These are phyloP conservation scores for Heteropelma amictum DNA, from an alignment of 2,888 invertebrate genomes.

Conservation along the genomic window DNA sequence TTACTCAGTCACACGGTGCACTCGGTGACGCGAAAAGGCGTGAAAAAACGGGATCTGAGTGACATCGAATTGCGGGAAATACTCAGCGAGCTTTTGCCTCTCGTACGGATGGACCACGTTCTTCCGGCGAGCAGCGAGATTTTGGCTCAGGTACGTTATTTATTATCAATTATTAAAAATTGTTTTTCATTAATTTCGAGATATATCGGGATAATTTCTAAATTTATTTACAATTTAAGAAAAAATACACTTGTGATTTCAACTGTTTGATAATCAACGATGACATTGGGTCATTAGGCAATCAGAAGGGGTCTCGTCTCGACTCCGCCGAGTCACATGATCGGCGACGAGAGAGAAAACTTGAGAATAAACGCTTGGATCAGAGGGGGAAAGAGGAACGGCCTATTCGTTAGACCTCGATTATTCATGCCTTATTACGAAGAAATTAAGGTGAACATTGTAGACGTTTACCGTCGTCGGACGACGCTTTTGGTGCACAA, in stretches of 20 bases:
- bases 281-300: constrained; percentile 73
- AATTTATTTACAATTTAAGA: neutral
- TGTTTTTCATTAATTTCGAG: neutral
- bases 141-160: constrained; percentile 82
- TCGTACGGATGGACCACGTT: constrained; percentile 93
- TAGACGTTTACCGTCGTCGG: too few relatives aligned
- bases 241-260: too few relatives aligned
- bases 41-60: constrained; percentile 88
- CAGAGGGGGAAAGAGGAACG: constrained; percentile 84
- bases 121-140: constrained; percentile 90
- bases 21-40: constrained; percentile 91
- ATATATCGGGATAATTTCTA: neutral
- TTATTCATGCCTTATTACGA: constrained; percentile 97
- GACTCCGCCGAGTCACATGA: constrained; percentile 91
- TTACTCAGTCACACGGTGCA: constrained; percentile 95
- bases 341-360: constrained; percentile 85
- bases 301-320: constrained; percentile 88
- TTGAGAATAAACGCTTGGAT: constrained; percentile 89
- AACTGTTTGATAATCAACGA: neutral
- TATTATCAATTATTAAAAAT: neutral
- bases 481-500: too few relatives aligned
- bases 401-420: constrained; percentile 89
- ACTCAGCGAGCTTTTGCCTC: constrained; percentile 89
- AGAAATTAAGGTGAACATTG: constrained; percentile 96
- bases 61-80: constrained; percentile 92